Conservation (phyloP, 2,797 vertebrate species). For the Gymnocypris eckloni region DNA sequence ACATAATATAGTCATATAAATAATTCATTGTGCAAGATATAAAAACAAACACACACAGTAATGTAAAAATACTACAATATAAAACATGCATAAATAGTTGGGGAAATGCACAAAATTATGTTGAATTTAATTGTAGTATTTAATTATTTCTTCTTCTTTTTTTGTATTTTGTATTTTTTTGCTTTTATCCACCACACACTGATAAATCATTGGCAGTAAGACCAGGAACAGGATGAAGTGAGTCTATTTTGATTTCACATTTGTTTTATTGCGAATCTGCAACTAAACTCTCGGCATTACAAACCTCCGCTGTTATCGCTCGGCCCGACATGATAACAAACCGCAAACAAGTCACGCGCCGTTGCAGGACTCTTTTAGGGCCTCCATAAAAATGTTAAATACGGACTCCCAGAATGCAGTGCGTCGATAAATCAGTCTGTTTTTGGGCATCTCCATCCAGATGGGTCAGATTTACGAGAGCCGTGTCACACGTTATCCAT, state of each 20-base stretch:
- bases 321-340: background rate
- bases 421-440: background rate
- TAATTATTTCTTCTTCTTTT: background rate
- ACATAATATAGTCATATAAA: too few species aligned
- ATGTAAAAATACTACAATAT: background rate
- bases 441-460: conserved; percentile 11
- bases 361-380: conserved; percentile 22
- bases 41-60: background rate
- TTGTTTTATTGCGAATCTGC: conserved; percentile 5
- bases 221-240: background rate
- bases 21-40: background rate
- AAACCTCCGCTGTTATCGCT: background rate
- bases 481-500: background rate
- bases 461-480: conserved; percentile 35
- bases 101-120: background rate
- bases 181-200: background rate
- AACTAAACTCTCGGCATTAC: background rate
- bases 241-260: background rate
- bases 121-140: background rate
- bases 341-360: conserved; percentile 3
- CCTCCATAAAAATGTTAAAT: conserved; percentile 41
- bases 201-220: background rate
- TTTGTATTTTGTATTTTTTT: background rate
- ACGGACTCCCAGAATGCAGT: conserved; percentile 21
- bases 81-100: background rate